Conservation (phyloP, 1,140 invertebrate genomes). For the Olivierus martensii region DNA sequence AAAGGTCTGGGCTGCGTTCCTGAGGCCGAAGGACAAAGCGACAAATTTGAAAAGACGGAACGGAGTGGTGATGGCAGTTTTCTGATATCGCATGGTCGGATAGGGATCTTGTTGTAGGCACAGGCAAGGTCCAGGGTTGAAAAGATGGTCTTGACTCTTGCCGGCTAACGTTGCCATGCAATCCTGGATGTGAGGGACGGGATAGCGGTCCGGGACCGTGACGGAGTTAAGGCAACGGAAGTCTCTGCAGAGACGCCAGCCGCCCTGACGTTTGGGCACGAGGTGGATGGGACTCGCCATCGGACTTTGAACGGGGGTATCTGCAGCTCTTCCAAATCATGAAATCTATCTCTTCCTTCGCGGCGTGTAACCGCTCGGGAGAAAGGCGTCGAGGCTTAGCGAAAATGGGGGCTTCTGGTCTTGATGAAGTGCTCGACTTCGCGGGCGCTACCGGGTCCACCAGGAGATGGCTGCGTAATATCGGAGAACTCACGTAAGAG, state of each 20-base stretch:
- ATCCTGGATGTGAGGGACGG: constrained; percentile 19
- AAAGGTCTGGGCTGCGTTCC: constrained; percentile 22
- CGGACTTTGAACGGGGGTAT: constrained; percentile 14
- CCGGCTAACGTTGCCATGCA: not conserved
- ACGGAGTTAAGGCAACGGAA: constrained; percentile 18
- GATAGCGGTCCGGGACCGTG: constrained; percentile 19
- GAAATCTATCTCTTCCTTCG: no score
- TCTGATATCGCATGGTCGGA: constrained; percentile 4
- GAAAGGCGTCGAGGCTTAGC: no score
- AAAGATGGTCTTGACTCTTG: no score
- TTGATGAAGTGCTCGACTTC: no score
- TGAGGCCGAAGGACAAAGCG: constrained; percentile 24
- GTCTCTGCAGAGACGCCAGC: constrained; percentile 18
- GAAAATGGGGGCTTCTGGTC: no score
- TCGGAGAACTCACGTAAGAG: no score
- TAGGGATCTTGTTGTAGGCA: constrained; percentile 15
- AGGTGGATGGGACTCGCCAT: no score
- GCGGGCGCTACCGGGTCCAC: no score
- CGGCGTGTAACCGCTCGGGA: no score
- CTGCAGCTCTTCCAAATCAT: not conserved
- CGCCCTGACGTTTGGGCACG: constrained; percentile 16
- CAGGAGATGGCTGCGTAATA: no score
- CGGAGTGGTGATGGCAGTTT: constrained; percentile 21
- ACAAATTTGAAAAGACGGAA: constrained; percentile 23
- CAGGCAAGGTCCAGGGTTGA: constrained; percentile 11